These are phyloP conservation scores for Prionace glauca DNA, from an alignment of 2,797 vertebrate species.

Conservation along the genomic window DNA sequence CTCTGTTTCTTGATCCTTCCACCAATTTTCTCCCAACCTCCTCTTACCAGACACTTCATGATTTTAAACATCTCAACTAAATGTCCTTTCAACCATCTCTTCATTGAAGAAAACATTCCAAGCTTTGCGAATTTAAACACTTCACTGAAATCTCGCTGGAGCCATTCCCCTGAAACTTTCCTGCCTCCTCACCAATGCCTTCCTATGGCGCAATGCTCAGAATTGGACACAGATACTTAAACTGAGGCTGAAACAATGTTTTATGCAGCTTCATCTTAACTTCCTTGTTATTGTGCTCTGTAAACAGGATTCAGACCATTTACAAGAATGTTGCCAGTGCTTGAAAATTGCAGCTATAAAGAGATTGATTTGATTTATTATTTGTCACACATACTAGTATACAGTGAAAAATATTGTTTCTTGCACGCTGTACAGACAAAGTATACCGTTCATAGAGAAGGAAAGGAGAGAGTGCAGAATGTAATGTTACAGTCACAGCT, in stretches of 20 bases:
- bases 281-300: neutral
- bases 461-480: no score
- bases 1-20: neutral
- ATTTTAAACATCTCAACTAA: neutral
- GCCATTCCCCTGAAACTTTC: neutral
- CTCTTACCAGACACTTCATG: neutral
- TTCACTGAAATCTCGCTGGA: neutral
- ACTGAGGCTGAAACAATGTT: neutral
- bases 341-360: no score
- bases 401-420: no score
- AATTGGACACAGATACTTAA: neutral
- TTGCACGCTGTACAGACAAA: no score
- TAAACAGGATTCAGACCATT: neutral
- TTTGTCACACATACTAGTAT: no score
- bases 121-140: neutral
- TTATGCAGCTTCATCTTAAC: neutral
- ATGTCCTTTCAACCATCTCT: neutral
- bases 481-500: no score
- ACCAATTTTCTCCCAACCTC: neutral
- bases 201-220: neutral
- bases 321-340: no score
- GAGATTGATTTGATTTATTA: no score
- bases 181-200: neutral
- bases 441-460: no score
- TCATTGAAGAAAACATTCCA: neutral